Evolutionary conservation across 2,797 vertebrate genomes (phyloP).

Genomic region (Todus mexicanus): DNA sequence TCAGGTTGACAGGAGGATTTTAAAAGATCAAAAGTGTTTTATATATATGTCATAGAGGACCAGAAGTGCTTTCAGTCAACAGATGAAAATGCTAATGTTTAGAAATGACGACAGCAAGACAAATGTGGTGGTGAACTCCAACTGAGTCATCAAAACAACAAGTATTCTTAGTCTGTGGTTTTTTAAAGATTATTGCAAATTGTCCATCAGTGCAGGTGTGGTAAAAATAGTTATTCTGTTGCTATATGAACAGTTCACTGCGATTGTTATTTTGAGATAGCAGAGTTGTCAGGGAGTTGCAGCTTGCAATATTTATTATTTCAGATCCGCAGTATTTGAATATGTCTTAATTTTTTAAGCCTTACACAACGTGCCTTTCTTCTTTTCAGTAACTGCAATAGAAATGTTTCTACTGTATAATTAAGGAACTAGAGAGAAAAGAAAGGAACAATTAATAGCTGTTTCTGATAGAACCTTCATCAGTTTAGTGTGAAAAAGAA

Average conservation of each 20-base stretch:
- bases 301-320: neutral
- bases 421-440: slow-evolving; percentile 57
- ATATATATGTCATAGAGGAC: slow-evolving; percentile 37
- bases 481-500: slow-evolving; percentile 73
- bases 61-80: slow-evolving; percentile 58
- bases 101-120: slow-evolving; percentile 51
- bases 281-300: neutral
- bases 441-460: slow-evolving; percentile 72
- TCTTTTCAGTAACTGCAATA: slow-evolving; percentile 4
- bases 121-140: slow-evolving; percentile 40
- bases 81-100: slow-evolving; percentile 61
- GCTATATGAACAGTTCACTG: neutral
- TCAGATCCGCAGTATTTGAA: slow-evolving; percentile 15
- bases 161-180: slow-evolving; percentile 54
- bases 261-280: slow-evolving; percentile 28
- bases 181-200: slow-evolving; percentile 55
- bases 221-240: slow-evolving; percentile 14
- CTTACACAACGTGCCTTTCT: neutral
- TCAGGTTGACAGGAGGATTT: slow-evolving; percentile 62
- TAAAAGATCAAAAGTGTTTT: slow-evolving; percentile 55
- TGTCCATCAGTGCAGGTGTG: slow-evolving; percentile 28
- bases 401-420: slow-evolving; percentile 45
- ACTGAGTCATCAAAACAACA: slow-evolving; percentile 61
- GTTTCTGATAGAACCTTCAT: slow-evolving; percentile 69
- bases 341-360: slow-evolving; percentile 25